Base-by-base conservation (phyloP, 2,797 vertebrate species). In the Erethizon dorsatum region DNA sequence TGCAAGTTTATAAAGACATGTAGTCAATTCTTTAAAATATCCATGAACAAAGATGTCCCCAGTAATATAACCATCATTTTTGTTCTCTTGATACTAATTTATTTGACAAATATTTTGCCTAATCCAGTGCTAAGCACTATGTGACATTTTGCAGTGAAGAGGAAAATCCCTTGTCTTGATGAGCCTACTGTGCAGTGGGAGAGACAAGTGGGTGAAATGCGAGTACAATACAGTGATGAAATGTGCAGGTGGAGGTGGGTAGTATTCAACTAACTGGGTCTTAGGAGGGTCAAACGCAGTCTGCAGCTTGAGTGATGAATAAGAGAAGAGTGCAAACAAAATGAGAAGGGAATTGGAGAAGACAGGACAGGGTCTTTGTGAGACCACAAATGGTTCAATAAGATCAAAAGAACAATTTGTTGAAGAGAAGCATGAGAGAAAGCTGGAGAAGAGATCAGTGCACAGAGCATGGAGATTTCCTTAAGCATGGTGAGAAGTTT, bases 31-130 rank as follows among this genome's bases (percentile, higher is more conserved):
- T 73, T 56, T 79, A 89, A 91, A 88, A 78, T 71, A 84, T 18
- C 4, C 17, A 17, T 5, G 3, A 65, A 59, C 1, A 57, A 71
- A 77, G 26, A 52, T n/a, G 33, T 71, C 83, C 18, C n/a, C 7
- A 22, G 28, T 57, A 67, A 85, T 41, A 1, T 24, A 37, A 83
- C 28, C 14, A 31, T 77, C 54, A 69, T 88, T 80, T 80, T 26
- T 84, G 6, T 14, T 96, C 22, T 86, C 24, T 75, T 95, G 59
- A 54, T 79, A 17, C 31, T 90, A 88, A 91, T 83, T 85, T 91
- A 56, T 65, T 83, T 88, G 31, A 71, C 57, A 71, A n/a, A 33
- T 24, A 0, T 77, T 90, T 82, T 71, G 41, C 4, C 15, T 90
- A 3, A 37, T 45, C 75, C 18, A n/a, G 6, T 69, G 11, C 24